Evolutionary conservation across 2,797 vertebrate species (phyloP), one percentile per base, ranked within the genome.

Genomic region (Harpagifer antarcticus): DNA sequence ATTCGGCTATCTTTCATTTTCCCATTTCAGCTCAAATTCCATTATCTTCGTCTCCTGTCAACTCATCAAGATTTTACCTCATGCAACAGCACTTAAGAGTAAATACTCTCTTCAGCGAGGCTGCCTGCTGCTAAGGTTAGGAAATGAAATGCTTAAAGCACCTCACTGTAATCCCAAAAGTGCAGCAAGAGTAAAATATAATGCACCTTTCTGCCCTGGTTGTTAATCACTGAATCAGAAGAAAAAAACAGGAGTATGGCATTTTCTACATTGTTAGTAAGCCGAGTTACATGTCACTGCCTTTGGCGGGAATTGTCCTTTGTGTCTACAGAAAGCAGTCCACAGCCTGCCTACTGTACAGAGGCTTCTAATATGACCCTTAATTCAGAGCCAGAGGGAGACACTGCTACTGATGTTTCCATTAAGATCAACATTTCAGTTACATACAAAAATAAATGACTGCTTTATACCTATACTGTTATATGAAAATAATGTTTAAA

Each of bases 21-120:
- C 76, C 81, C 73, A 74, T 91, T 89, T 89, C 79, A 89, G 79
- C 79, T 82, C 77, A 67, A 68, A 84, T 87, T 89, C 88, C 81
- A 91, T 94, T 93, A 91, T 93, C 91, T 91, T 90, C 84, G 85
- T 87, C 87, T 84, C 64, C 87, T 86, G 90, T 91, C 91, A 89
- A 72, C 17, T 43, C 88, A 86, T 92, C 85, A 72, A 83, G 85
- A 90, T 82, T 82, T 88, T 83, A 80, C 85, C 89, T 86, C 71
- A 78, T 59, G 75, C 20, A 50, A 77, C 81, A 37, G 76, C 72
- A 50, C 71, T 83, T 85, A n/a, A 88, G 8, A 37, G 8, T 37
- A 37, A 88, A 88, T 83, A 78, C 69, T 68, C 66, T 82, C 75
- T 81, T 74, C 50, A 74, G 59, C 82, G 45, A 49, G 49, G 80